These are phyloP conservation scores for Eupelmus urozonus DNA, from an alignment of 2,888 invertebrate genomes.

Conservation along the genomic window DNA sequence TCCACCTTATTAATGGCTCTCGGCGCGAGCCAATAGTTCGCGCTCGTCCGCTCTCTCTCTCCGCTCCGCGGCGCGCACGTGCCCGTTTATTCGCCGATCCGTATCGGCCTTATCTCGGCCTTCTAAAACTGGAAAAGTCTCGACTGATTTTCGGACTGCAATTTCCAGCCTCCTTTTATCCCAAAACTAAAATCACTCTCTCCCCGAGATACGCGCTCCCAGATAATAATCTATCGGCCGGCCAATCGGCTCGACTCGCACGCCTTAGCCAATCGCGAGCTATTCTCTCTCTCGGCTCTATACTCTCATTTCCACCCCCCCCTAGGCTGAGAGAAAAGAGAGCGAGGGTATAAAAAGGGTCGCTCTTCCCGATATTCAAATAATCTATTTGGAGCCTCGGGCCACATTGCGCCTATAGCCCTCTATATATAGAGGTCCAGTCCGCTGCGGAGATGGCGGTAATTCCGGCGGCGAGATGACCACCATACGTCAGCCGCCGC, in stretches of 20 bases:
- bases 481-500: conserved; percentile 72
- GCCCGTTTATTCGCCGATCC: not conserved
- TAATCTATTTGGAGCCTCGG: conserved; percentile 67
- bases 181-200: too few species aligned
- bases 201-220: too few species aligned
- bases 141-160: too few species aligned
- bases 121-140: too few species aligned
- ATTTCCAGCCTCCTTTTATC: too few species aligned
- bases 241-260: conserved; percentile 5
- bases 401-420: not conserved
- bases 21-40: not conserved
- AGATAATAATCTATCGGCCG: too few species aligned
- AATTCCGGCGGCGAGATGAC: conserved; percentile 73
- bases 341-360: too few species aligned
- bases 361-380: conserved; percentile 70
- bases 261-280: not conserved
- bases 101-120: not conserved
- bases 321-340: not conserved
- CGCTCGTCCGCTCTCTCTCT: not conserved
- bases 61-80: not conserved
- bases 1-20: too few species aligned
- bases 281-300: not conserved
- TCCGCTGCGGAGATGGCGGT: conserved; percentile 67
- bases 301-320: conserved; percentile 12
- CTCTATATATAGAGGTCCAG: conserved; percentile 7